These are phyloP conservation scores for Beris morrisii DNA, from an alignment of 2,888 invertebrate genomes.

Conservation along the genomic window DNA sequence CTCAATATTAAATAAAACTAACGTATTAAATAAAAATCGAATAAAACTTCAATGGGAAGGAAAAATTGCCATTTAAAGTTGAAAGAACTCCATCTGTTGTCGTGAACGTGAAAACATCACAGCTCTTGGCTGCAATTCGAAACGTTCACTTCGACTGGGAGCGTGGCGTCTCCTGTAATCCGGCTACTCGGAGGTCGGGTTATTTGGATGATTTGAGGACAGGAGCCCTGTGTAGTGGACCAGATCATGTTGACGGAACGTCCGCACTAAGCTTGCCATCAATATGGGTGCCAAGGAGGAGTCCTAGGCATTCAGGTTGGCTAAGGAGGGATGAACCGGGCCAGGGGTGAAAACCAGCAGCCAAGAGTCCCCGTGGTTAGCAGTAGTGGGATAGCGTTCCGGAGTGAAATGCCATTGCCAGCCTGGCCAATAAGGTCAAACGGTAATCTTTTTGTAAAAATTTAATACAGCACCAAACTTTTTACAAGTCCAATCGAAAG, in stretches of 20 bases:
- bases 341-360: constrained; percentile 99
- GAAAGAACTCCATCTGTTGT: neutral
- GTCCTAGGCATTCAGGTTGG: constrained; percentile 82
- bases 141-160: constrained; percentile 67
- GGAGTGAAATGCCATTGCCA: constrained; percentile 88
- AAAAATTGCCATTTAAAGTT: neutral
- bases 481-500: too few species aligned
- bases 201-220: constrained; percentile 89
- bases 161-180: constrained; percentile 99
- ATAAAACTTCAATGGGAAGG: too few species aligned
- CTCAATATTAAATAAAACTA: too few species aligned
- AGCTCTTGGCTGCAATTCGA: neutral
- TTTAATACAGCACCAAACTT: too few species aligned
- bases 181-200: constrained; percentile 92
- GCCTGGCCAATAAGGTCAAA: constrained; percentile 81
- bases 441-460: constrained; percentile 64
- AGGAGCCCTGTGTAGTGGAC: constrained; percentile 67
- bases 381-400: constrained; percentile 99
- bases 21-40: too few species aligned
- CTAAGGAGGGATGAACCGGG: constrained; percentile 97
- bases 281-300: constrained; percentile 92
- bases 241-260: constrained; percentile 82
- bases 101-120: neutral
- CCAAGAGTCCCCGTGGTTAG: constrained; percentile 98
- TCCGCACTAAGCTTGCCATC: constrained; percentile 97